phyloP scores from a whole-genome alignment of 2,888 invertebrate genomes.

The Catocala fraxini region DNA sequence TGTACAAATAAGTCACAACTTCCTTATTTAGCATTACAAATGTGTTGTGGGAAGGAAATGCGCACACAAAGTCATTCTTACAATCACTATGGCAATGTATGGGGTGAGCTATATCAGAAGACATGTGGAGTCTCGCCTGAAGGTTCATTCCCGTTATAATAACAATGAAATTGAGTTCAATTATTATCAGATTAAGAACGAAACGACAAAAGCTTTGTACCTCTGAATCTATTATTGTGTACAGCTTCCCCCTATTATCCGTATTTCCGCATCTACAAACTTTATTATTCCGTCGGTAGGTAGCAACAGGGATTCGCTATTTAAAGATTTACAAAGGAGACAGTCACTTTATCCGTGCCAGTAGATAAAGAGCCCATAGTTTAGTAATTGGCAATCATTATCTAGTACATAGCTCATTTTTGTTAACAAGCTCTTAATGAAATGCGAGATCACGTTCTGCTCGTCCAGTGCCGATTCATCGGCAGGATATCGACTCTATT shows the following conservation, averaged over 20 bases:
- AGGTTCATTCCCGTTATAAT: slow-evolving; percentile 58
- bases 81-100: slow-evolving; percentile 50
- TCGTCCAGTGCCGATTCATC: slow-evolving; percentile 65
- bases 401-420: slow-evolving; percentile 49
- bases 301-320: slow-evolving; percentile 38
- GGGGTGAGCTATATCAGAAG: slow-evolving; percentile 38
- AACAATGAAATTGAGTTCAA: slow-evolving; percentile 66
- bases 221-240: slow-evolving; percentile 53
- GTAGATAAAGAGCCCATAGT: slow-evolving; percentile 22
- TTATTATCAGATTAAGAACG: slow-evolving; percentile 67
- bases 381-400: slow-evolving; percentile 42
- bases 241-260: slow-evolving; percentile 49
- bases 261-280: slow-evolving; percentile 51
- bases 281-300: slow-evolving; percentile 47
- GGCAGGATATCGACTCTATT: slow-evolving; percentile 69
- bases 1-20: slow-evolving; percentile 27
- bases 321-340: slow-evolving; percentile 42
- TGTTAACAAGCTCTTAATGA: slow-evolving; percentile 63
- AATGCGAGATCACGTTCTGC: slow-evolving; percentile 72
- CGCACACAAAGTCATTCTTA: slow-evolving; percentile 49
- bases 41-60: slow-evolving; percentile 37
- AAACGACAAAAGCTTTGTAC: slow-evolving; percentile 58
- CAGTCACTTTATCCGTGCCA: slow-evolving; percentile 31
- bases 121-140: slow-evolving; percentile 34
- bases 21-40: slow-evolving; percentile 32